Evolutionary conservation across 2,113 vertebrate species (phyloP).

Genomic region (Mugil cephalus): DNA sequence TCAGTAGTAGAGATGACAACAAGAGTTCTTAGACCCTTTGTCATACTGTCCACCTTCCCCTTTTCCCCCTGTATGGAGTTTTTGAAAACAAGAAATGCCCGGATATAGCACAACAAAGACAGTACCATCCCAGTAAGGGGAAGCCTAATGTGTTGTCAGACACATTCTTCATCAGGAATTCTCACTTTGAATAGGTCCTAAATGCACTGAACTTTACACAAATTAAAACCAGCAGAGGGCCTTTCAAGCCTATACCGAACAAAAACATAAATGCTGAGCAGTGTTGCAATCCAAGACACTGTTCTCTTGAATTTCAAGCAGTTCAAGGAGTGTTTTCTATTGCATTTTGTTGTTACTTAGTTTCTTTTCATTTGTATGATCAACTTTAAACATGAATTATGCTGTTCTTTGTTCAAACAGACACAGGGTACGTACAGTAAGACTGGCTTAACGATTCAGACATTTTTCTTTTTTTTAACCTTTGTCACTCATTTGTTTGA

Average conservation of each 20-base stretch:
- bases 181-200: conserved; percentile 68
- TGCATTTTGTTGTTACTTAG: conserved; percentile 39
- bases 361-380: conserved; percentile 67
- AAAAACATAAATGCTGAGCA: conserved; percentile 51
- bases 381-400: conserved; percentile 50
- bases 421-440: conserved; percentile 78
- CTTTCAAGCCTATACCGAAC: conserved; percentile 71
- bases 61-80: conserved; percentile 42
- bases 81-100: conserved; percentile 36
- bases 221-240: conserved; percentile 81
- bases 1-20: conserved; percentile 36
- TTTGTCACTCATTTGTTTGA: conserved; percentile 66
- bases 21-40: conserved; percentile 46
- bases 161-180: conserved; percentile 79
- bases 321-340: conserved; percentile 57
- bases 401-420: conserved; percentile 75
- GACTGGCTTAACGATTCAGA: conserved; percentile 68
- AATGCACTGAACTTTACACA: conserved; percentile 68
- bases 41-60: conserved; percentile 43
- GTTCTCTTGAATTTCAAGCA: conserved; percentile 51
- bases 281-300: conserved; percentile 60
- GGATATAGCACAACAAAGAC: conserved; percentile 78
- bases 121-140: conserved; percentile 35
- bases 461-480: conserved; percentile 76
- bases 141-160: conserved; percentile 57